Conservation (phyloP, 2,113 vertebrate genomes). For the Dryoscopus gambensis region DNA sequence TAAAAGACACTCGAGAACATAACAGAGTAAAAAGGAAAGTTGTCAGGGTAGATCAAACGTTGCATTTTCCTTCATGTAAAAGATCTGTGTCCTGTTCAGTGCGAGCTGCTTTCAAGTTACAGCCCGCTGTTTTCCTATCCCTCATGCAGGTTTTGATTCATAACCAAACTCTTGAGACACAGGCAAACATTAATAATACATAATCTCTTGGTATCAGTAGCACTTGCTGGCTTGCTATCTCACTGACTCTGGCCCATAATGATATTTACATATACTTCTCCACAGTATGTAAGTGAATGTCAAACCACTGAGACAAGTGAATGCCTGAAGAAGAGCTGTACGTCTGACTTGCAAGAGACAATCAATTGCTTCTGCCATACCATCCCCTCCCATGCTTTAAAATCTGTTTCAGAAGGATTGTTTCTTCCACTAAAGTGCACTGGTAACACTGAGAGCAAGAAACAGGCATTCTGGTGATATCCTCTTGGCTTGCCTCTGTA, state of each 20-base stretch:
- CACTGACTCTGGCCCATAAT: background rate
- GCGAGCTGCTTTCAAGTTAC: background rate
- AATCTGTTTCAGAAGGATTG: background rate
- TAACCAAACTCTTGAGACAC: background rate
- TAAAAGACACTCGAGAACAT: background rate
- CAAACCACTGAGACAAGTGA: background rate
- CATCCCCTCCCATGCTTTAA: background rate
- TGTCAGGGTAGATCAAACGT: background rate
- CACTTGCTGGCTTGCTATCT: background rate
- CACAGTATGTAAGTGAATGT: background rate
- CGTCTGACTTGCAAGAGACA: background rate
- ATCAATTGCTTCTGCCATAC: background rate
- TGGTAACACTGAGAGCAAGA: background rate
- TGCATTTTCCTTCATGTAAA: background rate
- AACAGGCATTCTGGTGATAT: background rate
- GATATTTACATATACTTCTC: background rate
- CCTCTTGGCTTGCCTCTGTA: accelerated
- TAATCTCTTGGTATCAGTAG: background rate
- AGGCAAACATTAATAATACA: background rate
- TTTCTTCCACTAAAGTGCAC: background rate
- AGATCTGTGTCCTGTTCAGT: background rate
- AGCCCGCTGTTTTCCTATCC: background rate
- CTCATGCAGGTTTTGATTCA: background rate
- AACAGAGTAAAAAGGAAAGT: background rate
- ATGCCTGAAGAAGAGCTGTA: background rate